Base-by-base conservation (phyloP, 2,888 invertebrate genomes). In the Augochlorella aurata region DNA sequence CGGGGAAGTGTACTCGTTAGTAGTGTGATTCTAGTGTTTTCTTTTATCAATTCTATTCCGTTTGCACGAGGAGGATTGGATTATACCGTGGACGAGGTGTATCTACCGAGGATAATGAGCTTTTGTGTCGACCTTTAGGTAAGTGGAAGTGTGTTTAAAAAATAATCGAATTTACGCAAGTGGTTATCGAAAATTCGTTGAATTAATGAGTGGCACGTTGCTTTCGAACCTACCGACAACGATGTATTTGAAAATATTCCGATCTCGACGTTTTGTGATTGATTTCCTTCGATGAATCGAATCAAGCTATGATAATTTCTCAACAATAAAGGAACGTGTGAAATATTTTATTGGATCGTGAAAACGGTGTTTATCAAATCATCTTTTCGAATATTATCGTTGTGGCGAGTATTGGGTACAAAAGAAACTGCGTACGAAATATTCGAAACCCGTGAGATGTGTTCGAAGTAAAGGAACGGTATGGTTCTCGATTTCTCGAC, bases 1-100 rank as follows among this genome's bases (percentile, higher is more conserved):
- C 82, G 78, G 49, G 70, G 72, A 75, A 87, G 80, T 87, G 87
- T 87, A 81, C 78, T 73, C 74, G 74, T 78, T 79, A 50, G 61
- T 87, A 54, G 65, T 87, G 86, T 88, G 88, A 86, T 63, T 52
- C 52, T 79, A 84, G 80, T 84, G 87, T 76, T 77, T 65, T 66
- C 21, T 29, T 18, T 70, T 66, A n/a, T 44, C 50, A 65, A 52
- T 79, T 73, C 52, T 66, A 74, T 75, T 77, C 52, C 61, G 54
- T 61, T 63, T 76, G 44, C 70, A 68, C 69, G 67, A 52, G 71
- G 45, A 74, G 74, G 71, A 84, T 79, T 79, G 78, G 84, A 84
- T 84, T 77, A 77, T 75, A 80, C 63, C 78, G 81, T 74, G 74
- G 72, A 79, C 16, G 38, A 74, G 58, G 77, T 58, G 74, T 77